phyloP scores from a whole-genome alignment of 2,888 invertebrate genomes.

The Podabrus alpinus region DNA sequence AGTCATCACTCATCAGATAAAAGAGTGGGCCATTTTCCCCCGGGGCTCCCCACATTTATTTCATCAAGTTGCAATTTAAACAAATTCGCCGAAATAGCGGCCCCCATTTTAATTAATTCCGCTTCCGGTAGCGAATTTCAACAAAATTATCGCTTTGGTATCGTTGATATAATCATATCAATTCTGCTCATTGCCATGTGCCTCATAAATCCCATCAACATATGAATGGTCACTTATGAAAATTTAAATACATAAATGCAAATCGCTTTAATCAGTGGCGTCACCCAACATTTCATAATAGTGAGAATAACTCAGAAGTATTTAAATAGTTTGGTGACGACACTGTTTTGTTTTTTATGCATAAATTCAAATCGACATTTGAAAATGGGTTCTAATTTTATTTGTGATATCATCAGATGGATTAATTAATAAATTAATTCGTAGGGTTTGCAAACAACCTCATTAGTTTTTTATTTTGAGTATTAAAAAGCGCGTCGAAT shows the following conservation, averaged over 20 bases:
- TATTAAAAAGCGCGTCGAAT: neutral
- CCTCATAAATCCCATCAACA: neutral
- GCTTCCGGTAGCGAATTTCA: neutral
- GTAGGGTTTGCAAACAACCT: neutral
- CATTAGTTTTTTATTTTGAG: neutral
- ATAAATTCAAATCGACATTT: neutral
- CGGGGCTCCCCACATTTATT: neutral
- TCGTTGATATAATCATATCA: neutral
- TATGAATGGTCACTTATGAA: neutral
- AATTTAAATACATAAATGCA: neutral
- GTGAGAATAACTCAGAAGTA: no score
- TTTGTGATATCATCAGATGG: slow-evolving; percentile 1
- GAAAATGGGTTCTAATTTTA: neutral
- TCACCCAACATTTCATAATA: neutral
- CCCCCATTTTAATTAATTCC: neutral
- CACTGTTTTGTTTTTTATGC: neutral
- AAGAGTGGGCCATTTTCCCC: neutral
- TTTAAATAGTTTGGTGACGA: neutral
- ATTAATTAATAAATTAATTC: neutral
- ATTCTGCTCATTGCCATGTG: slow-evolving; percentile 10
- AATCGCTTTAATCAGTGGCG: neutral
- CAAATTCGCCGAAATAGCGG: neutral
- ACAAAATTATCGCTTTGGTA: neutral
- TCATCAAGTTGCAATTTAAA: no score
- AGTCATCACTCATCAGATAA: no score